Evolutionary conservation across 2,113 vertebrate species (phyloP).

Genomic region (Corydoras sp.): DNA sequence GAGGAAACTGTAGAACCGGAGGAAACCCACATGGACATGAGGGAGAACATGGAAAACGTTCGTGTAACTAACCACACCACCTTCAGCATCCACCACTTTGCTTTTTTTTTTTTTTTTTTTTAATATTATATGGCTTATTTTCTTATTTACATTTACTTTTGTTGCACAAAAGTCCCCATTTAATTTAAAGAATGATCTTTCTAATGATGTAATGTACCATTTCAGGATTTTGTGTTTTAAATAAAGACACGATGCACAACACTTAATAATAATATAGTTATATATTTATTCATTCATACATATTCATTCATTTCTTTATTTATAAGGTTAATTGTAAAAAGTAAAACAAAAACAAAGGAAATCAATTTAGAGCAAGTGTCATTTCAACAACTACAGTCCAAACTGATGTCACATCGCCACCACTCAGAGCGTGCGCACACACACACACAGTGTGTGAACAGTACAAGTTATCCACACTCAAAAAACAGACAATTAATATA

Average conservation of each 20-base stretch:
- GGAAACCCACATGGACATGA: no score
- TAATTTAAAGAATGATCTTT: no score
- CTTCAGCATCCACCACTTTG: no score
- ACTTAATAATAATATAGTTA: slow-evolving; percentile 76
- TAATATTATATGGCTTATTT: no score
- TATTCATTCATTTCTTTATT: slow-evolving; percentile 71
- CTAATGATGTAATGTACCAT: background rate
- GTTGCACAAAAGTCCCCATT: no score
- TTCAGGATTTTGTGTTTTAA: background rate
- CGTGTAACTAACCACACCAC: no score
- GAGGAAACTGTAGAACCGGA: no score
- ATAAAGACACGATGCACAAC: slow-evolving; percentile 40
- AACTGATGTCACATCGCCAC: slow-evolving; percentile 37
- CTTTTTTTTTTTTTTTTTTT: no score
- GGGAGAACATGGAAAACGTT: no score
- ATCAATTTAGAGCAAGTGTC: slow-evolving; percentile 63
- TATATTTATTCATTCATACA: slow-evolving; percentile 75
- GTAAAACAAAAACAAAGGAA: slow-evolving; percentile 47
- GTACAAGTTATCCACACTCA: background rate
- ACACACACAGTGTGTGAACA: slow-evolving; percentile 3
- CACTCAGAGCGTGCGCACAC: slow-evolving; percentile 7
- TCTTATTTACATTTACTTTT: no score
- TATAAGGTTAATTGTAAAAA: slow-evolving; percentile 71
- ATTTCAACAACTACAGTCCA: slow-evolving; percentile 57
- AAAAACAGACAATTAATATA: slow-evolving; percentile 35